Evolutionary conservation across 2,113 vertebrate species (phyloP).

Genomic region (Austrofundulus limnaeus): DNA sequence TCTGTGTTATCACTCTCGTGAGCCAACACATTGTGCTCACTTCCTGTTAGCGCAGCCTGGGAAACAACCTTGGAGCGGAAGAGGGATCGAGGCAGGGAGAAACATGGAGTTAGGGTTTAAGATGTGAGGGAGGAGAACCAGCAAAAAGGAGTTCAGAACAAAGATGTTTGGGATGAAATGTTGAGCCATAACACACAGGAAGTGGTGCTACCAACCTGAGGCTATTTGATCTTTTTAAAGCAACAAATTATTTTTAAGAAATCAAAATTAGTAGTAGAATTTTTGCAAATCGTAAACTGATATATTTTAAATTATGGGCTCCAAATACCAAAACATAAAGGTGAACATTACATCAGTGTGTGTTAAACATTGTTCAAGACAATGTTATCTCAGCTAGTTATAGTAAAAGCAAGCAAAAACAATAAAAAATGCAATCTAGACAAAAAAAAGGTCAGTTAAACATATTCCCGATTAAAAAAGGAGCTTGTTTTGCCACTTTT

Average conservation of each 20-base stretch:
- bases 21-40: conserved; percentile 67
- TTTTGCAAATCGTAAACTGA: background rate
- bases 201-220: conserved; percentile 1
- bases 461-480: too few relatives aligned
- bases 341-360: background rate
- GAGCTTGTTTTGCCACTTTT: too few relatives aligned
- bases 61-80: conserved; percentile 49
- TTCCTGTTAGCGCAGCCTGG: conserved; percentile 60
- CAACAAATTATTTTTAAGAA: background rate
- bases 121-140: conserved; percentile 30
- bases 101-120: conserved; percentile 5
- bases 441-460: too few relatives aligned
- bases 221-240: conserved; percentile 4
- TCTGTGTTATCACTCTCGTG: conserved; percentile 57
- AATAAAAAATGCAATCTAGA: too few relatives aligned
- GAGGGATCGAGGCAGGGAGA: conserved; percentile 23
- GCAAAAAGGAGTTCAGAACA: conserved; percentile 31
- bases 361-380: too few relatives aligned
- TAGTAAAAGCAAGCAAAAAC: too few relatives aligned
- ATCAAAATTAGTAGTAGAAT: background rate
- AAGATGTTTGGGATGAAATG: conserved; percentile 9
- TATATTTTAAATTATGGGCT: background rate
- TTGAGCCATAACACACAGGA: background rate
- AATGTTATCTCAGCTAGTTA: too few relatives aligned
- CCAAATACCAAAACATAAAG: background rate